Evolutionary conservation across 2,888 invertebrate genomes (phyloP).

Genomic region (Adineta ricciae): DNA sequence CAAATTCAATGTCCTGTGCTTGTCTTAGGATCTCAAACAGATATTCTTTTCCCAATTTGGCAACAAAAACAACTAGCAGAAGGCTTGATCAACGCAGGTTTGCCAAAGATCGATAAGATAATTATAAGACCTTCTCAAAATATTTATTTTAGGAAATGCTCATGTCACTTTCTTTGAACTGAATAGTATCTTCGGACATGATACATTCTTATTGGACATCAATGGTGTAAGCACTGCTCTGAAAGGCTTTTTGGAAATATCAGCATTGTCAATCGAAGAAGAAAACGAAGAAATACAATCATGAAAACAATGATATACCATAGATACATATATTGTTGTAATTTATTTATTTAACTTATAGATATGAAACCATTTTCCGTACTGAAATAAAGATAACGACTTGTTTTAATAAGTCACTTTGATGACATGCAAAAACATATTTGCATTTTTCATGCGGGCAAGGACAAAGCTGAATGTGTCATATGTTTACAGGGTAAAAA

Average conservation of each 20-base stretch:
- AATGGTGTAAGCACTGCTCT: constrained; percentile 48
- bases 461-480: not conserved
- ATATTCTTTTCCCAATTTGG: constrained; percentile 47
- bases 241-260: constrained; percentile 34
- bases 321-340: not conserved
- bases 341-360: not conserved
- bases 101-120: not conserved
- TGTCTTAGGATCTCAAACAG: constrained; percentile 48
- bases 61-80: constrained; percentile 45
- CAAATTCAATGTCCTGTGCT: constrained; percentile 43
- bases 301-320: not conserved
- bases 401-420: no score
- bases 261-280: not conserved
- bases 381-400: no score
- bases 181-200: constrained; percentile 48
- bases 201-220: constrained; percentile 48
- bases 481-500: not conserved
- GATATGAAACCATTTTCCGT: constrained; percentile 37
- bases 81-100: constrained; percentile 42
- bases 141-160: constrained; percentile 40
- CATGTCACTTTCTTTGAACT: constrained; percentile 47
- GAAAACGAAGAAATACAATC: not conserved
- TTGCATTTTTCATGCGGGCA: no score
- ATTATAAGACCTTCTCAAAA: not conserved
- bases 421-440: no score